Conservation (phyloP, 1,140 invertebrate species). For the Cephus cinctus region DNA sequence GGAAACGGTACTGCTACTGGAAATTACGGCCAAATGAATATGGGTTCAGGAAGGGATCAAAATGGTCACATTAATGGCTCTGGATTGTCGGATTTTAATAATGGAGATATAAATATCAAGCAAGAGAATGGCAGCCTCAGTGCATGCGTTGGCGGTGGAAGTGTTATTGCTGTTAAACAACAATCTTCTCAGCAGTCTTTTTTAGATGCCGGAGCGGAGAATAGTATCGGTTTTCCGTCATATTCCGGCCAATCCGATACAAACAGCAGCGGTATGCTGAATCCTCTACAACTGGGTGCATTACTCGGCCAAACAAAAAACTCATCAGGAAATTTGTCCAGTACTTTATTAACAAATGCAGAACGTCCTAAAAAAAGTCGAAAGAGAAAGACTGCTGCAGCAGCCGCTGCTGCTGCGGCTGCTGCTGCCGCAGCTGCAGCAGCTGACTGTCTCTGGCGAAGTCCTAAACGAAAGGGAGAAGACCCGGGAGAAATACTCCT, state of each 20-base stretch:
- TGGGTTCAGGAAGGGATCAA: constrained; percentile 38
- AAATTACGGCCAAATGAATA: constrained; percentile 47
- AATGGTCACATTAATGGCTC: constrained; percentile 47
- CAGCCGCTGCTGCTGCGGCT: too few species aligned
- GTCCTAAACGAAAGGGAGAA: constrained; percentile 56
- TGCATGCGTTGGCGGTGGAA: too few species aligned
- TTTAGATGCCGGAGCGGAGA: constrained; percentile 59
- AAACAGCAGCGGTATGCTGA: constrained; percentile 41
- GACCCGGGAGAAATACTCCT: constrained; percentile 54
- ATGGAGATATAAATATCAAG: constrained; percentile 56
- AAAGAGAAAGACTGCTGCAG: constrained; percentile 55
- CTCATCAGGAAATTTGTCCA: constrained; percentile 9
- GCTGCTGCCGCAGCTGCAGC: too few species aligned
- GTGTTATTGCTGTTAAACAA: constrained; percentile 26
- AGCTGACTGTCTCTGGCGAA: constrained; percentile 56
- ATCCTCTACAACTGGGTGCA: constrained; percentile 46
- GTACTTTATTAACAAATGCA: constrained; percentile 15
- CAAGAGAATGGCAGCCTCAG: constrained; percentile 49
- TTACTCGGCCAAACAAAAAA: constrained; percentile 42
- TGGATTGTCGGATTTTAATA: constrained; percentile 53
- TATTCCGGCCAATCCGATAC: constrained; percentile 58
- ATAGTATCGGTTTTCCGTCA: constrained; percentile 58
- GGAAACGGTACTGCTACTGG: constrained; percentile 47
- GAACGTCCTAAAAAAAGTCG: constrained; percentile 44
- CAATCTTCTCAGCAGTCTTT: constrained; percentile 53